These are phyloP conservation scores for Notechis scutatus DNA, from an alignment of 2,113 vertebrate genomes.

Conservation along the genomic window DNA sequence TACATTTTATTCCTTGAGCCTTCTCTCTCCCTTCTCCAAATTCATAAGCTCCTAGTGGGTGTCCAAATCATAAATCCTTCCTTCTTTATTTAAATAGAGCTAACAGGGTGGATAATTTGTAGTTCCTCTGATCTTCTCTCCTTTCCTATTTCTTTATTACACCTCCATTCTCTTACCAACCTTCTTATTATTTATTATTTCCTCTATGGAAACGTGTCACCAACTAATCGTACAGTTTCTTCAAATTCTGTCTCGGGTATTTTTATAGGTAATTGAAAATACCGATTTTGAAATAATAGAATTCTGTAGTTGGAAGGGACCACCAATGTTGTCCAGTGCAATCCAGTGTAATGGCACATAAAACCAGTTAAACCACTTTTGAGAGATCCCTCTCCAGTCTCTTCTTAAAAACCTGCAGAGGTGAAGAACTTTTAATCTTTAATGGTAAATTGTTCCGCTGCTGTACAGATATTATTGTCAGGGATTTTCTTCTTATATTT, in stretches of 20 bases:
- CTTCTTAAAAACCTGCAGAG: not conserved
- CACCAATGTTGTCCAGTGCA: not conserved
- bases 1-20: no score
- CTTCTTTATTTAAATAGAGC: not conserved
- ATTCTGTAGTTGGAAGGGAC: not conserved
- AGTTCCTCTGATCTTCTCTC: not conserved
- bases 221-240: not conserved
- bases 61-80: not conserved
- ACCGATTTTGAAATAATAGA: not conserved
- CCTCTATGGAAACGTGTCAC: not conserved
- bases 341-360: not conserved
- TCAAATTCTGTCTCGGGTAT: not conserved
- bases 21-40: not conserved
- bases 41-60: not conserved
- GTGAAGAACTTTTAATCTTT: not conserved
- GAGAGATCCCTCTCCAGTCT: not conserved
- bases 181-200: not conserved
- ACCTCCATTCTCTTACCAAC: no score
- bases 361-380: not conserved
- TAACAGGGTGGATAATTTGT: not conserved
- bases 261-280: not conserved
- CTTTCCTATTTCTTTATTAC: not conserved
- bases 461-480: not conserved
- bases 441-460: not conserved
- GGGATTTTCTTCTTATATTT: not conserved